Evolutionary conservation across 1,140 invertebrate species (phyloP).

Genomic region (Zophobas atratus): DNA sequence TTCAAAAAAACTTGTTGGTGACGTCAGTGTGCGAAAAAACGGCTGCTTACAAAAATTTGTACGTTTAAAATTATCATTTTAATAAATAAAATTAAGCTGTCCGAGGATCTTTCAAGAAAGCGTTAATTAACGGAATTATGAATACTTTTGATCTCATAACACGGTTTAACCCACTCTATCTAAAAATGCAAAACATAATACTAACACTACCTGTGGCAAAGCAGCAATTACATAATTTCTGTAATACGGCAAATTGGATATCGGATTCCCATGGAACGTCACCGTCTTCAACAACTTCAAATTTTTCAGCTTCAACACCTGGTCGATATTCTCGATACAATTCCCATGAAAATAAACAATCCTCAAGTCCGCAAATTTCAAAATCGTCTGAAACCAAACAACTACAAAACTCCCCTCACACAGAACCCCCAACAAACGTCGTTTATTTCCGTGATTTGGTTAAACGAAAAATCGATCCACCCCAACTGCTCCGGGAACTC

Average conservation of each 20-base stretch:
- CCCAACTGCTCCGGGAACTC: constrained; percentile 67
- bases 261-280: constrained; percentile 73
- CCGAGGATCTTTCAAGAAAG: too few relatives aligned
- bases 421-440: constrained; percentile 58
- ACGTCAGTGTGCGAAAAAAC: too few relatives aligned
- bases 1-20: too few relatives aligned
- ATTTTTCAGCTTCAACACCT: constrained; percentile 66
- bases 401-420: background rate
- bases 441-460: constrained; percentile 69
- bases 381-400: constrained; percentile 56
- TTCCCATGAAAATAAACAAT: constrained; percentile 72
- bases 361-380: constrained; percentile 65
- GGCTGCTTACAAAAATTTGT: too few relatives aligned
- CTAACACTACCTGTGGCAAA: constrained; percentile 68
- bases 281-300: constrained; percentile 69
- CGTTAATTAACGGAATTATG: too few relatives aligned
- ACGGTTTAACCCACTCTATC: too few relatives aligned
- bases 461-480: constrained; percentile 73
- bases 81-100: too few relatives aligned
- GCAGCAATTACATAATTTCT: constrained; percentile 68
- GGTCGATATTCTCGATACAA: constrained; percentile 67
- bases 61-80: too few relatives aligned
- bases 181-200: background rate
- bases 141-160: too few relatives aligned
- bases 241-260: constrained; percentile 68